Conservation (phyloP, 2,888 invertebrate species). For the Cheilosia scutellata region DNA sequence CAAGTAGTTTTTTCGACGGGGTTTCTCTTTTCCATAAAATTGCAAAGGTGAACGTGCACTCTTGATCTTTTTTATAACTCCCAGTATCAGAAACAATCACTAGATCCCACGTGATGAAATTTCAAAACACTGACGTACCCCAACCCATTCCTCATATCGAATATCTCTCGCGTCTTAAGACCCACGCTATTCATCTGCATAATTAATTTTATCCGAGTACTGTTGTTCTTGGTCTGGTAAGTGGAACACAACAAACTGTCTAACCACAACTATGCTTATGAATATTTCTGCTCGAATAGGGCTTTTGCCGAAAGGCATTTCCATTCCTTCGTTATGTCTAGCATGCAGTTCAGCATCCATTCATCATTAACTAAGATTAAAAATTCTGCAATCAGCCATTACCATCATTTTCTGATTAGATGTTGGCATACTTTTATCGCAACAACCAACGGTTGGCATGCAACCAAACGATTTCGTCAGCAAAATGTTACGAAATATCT, state of each 20-base stretch:
- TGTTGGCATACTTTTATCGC: neutral
- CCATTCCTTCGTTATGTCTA: neutral
- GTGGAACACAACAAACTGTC: conserved; percentile 6
- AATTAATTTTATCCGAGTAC: neutral
- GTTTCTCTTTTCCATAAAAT: too few species aligned
- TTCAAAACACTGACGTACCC: too few species aligned
- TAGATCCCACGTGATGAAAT: too few species aligned
- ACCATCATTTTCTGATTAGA: neutral
- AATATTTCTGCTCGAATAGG: conserved; percentile 31
- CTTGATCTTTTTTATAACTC: too few species aligned
- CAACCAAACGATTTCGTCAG: neutral
- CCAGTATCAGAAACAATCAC: too few species aligned
- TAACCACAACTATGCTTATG: conserved; percentile 32
- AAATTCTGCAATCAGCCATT: conserved; percentile 7
- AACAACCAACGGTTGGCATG: neutral
- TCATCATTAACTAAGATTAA: conserved; percentile 16
- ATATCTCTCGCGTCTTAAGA: too few species aligned
- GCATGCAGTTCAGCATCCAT: neutral
- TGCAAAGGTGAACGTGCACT: too few species aligned
- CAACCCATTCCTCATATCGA: too few species aligned
- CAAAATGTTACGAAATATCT: neutral
- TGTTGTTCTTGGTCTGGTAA: conserved; percentile 39
- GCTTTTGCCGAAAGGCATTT: neutral
- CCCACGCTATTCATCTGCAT: neutral
- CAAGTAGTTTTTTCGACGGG: too few species aligned